Evolutionary conservation across 2,797 vertebrate genomes (phyloP), one percentile per base, ranked within the genome.

Genomic region (Sylvia borin): DNA sequence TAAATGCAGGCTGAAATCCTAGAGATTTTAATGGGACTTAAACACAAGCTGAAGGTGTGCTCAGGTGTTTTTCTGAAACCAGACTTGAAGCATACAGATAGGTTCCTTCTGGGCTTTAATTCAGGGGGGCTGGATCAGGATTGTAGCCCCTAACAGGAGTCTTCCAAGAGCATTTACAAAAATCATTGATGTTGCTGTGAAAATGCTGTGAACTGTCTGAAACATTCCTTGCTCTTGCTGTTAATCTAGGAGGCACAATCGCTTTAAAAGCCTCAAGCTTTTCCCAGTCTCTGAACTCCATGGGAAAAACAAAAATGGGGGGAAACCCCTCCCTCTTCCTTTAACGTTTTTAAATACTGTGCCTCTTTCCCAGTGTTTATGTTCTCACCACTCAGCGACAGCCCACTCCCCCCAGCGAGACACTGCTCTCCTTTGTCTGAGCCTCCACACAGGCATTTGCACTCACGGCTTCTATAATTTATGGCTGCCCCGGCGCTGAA

Each of bases 341-440:
- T 77, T 61, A 61, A 24, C 2, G 2, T 50, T 73, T 88, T 76
- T n/a, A 64, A 88, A 62, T 70, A 34, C 20, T 1, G 3, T 66
- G 67, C 38, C 72, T 92, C 77, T 68, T 85, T 70, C 73, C 79
- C 47, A 36, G 51, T 16, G 13, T 90, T 95, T 90, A 54, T 65
- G 34, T 92, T 96, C 81, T 55, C 78, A 75, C 84, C 16, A 6
- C 61, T 11, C 62, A 89, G 15, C 5, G 7, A 66, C 0, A 2
- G 53, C 65, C 40, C 2, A 2, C 45, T 87, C 22, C 53, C 38
- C 71, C 8, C 45, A 25, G 75, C 0, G 0, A 94, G 92, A 80
- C 86, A 29, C 64, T 74, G 78, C 65, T 43, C 22, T 40, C 84
- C 88, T 94, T 91, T 95, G 95, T 95, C 67, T 87, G 78, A 71